These are phyloP conservation scores for Lasioglossum lativentre DNA, from an alignment of 2,888 invertebrate species.

Conservation along the genomic window DNA sequence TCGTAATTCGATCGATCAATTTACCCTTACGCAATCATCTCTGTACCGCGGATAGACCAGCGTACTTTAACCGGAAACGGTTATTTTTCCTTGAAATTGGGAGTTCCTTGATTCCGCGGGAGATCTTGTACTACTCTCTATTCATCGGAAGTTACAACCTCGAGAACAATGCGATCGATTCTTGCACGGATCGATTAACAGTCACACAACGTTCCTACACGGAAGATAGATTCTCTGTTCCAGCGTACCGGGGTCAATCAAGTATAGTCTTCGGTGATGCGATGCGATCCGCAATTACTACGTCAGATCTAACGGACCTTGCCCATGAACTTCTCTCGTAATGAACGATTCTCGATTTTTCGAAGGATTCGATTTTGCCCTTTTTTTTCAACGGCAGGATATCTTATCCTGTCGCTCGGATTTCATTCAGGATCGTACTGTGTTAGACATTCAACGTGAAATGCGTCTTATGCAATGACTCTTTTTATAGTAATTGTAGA, in stretches of 20 bases:
- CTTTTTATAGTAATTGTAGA: background rate
- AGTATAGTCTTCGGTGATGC: conserved; percentile 7
- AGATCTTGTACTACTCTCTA: background rate
- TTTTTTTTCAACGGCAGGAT: no score
- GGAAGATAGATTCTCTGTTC: background rate
- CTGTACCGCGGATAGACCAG: background rate
- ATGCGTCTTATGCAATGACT: background rate
- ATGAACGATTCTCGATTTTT: conserved; percentile 6
- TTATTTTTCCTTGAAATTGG: background rate
- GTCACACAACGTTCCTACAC: background rate
- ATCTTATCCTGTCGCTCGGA: background rate
- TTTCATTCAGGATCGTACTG: background rate
- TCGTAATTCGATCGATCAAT: background rate
- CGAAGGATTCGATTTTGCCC: no score
- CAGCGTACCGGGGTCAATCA: background rate
- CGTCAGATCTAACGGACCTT: conserved; percentile 36
- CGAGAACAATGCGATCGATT: background rate
- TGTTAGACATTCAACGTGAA: background rate
- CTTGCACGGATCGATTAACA: background rate
- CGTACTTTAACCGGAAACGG: background rate
- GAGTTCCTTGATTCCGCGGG: no score
- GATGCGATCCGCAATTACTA: background rate
- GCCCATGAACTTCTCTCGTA: conserved; percentile 40
- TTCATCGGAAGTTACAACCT: background rate
- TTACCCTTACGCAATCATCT: background rate